Conservation (phyloP, 2,797 vertebrate species). For the Okamejei kenojei region DNA sequence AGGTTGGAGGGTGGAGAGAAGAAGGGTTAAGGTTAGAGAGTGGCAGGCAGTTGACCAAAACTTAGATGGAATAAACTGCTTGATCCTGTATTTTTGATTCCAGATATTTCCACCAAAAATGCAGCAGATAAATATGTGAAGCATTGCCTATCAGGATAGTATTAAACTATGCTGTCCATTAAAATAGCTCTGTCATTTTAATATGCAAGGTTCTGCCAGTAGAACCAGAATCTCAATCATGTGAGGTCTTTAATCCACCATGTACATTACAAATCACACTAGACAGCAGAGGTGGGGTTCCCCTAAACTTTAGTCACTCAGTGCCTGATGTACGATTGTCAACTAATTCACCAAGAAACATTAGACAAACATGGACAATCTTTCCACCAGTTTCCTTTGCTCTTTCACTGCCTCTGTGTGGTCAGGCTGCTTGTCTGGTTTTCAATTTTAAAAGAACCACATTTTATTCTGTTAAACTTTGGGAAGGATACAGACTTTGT, state of each 20-base stretch:
- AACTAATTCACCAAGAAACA: not conserved
- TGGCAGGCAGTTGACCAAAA: not conserved
- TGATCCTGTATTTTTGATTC: not conserved
- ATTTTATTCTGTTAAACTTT: not conserved
- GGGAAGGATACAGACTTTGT: no score
- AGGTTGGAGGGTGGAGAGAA: not conserved
- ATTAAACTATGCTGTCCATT: not conserved
- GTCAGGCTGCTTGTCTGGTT: not conserved
- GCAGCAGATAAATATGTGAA: not conserved
- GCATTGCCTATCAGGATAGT: not conserved
- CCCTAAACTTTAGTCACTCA: not conserved
- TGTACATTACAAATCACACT: not conserved
- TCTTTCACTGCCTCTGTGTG: not conserved
- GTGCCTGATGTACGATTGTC: not conserved
- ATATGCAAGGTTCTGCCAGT: not conserved
- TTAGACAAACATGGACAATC: not conserved
- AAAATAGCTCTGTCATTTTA: not conserved
- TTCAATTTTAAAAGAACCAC: not conserved
- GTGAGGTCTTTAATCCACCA: not conserved
- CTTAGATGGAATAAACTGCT: not conserved
- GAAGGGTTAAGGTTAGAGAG: no score
- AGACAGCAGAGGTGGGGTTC: not conserved
- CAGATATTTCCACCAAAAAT: not conserved
- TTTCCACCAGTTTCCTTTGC: not conserved
- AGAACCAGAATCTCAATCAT: not conserved